Evolutionary conservation across 1,140 invertebrate species (phyloP).

Genomic region (Magallana gigas): DNA sequence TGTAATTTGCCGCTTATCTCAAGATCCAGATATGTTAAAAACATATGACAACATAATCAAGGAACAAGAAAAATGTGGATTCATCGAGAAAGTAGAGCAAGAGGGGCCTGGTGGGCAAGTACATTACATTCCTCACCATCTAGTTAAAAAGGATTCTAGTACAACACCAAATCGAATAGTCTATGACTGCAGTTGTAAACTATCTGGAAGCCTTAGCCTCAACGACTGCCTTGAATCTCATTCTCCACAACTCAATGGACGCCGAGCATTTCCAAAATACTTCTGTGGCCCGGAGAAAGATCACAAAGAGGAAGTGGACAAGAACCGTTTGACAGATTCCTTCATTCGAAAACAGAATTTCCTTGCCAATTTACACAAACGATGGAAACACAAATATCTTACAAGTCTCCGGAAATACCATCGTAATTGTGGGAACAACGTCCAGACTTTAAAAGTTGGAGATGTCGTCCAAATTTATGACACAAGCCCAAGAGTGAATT

Average conservation of each 20-base stretch:
- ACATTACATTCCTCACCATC: no score
- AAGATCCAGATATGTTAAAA: no score
- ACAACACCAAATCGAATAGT: no score
- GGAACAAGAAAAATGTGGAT: no score
- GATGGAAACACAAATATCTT: neutral
- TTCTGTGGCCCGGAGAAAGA: neutral
- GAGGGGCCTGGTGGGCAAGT: no score
- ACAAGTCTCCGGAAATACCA: neutral
- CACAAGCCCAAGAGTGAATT: neutral
- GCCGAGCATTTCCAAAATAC: constrained; percentile 2
- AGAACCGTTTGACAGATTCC: constrained; percentile 2
- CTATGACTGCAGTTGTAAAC: no score
- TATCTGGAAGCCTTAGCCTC: no score
- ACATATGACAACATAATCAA: no score
- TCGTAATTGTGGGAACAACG: neutral
- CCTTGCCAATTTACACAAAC: neutral
- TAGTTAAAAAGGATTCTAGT: no score
- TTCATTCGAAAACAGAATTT: neutral
- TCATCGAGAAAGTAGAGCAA: no score
- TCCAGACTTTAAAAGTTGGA: neutral
- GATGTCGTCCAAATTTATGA: neutral
- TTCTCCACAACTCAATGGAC: neutral
- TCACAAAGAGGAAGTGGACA: neutral
- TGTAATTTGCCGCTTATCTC: no score
- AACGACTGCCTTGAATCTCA: no score